Evolutionary conservation across 2,797 vertebrate genomes (phyloP), one percentile per base, ranked within the genome.

Genomic region (Vipera ursinii): DNA sequence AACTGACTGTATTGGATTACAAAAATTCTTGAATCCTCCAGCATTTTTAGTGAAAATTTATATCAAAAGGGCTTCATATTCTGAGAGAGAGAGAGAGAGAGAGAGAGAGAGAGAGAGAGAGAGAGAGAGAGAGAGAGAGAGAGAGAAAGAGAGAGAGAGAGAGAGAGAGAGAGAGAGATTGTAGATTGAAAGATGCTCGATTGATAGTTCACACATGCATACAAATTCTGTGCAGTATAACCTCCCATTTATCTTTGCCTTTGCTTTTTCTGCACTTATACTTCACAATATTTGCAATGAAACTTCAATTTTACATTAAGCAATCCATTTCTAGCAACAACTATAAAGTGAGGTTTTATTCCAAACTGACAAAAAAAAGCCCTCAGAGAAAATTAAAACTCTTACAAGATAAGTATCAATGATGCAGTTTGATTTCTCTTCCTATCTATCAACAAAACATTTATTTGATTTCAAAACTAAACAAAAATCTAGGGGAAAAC

Each of bases 251-350:
- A 82, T 82, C 38, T 48, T 82, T 48, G 73, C 73, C 4, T 82
- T 82, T 48, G 20, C 38, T 38, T 95, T 56, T 92, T 92, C 96
- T 95, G 89, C 73, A 6, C 92, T 91, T 78, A 93, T 95, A 87
- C 87, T 88, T 91, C 86, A 93, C 89, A 95, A 94, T 0, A 0
- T 95, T 90, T 92, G 92, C 89, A 96, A 87, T 89, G 89, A 94
- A 96, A 86, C 48, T 86, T 94, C 93, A 90, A 93, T 95, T 95
- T 22, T 20, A 82, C 94, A 91, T 92, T 95, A 95, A 89, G 92
- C 89, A 95, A 95, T 85, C 24, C 91, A 38, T 91, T 90, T 94
- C 86, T 90, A 91, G 65, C 93, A 95, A 57, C 56, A 87, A 90
- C 91, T 92, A 94, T 93, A 89, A 69, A 93, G 87, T 94, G 86